Base-by-base conservation (phyloP, 53 echinoderm and acorn worm genomes). In the Zoroaster sp. region DNA sequence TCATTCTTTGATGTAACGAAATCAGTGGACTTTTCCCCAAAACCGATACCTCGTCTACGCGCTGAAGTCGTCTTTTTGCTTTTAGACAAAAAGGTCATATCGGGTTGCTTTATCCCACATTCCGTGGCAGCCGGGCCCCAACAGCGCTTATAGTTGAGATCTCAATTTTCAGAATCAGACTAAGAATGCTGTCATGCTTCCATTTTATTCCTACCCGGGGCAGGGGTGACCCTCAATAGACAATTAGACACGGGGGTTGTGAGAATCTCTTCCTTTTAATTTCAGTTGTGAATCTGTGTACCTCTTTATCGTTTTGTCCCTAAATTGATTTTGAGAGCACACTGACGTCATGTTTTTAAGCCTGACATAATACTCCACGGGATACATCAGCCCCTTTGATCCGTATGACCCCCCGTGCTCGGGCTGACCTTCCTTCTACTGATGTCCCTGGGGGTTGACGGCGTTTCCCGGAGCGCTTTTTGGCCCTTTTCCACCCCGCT, bases 311-410 rank as follows among this genome's bases (percentile, higher is more conserved):
- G n/a, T 66, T 2, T 3, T 44, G 18, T 40, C 66, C 52, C 5
- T 18, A n/a, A 8, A 1, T 23, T 66, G 65, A 80, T 65, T 30
- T 17, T 81, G 81, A 17, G 67, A 43, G 43, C 81, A 40, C 51
- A 49, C 52, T 85, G 72, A 71, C 1, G 77, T 89, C 96, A 96
- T 96, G 77, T 94, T 96, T 55, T 94, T 90, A 8, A 83, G 92
- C 55, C 96, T 87, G 39, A 96, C 94, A 88, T 96, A 96, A 69
- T 96, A 96, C 83, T 96, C 96, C 12, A 80, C 96, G 17, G 96
- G 96, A 88, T 87, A 96, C 83, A 92, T 90, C 73, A 96, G 75
- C n/a, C 17, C 94, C 96, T 37, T 96, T 94, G n/a, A 96, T 90
- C 91, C 91, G 91, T 94, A 37, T 96, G 96, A 37, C 75, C 88